phyloP scores from a whole-genome alignment of 2,888 invertebrate genomes.

The Lasioglossum morio region DNA sequence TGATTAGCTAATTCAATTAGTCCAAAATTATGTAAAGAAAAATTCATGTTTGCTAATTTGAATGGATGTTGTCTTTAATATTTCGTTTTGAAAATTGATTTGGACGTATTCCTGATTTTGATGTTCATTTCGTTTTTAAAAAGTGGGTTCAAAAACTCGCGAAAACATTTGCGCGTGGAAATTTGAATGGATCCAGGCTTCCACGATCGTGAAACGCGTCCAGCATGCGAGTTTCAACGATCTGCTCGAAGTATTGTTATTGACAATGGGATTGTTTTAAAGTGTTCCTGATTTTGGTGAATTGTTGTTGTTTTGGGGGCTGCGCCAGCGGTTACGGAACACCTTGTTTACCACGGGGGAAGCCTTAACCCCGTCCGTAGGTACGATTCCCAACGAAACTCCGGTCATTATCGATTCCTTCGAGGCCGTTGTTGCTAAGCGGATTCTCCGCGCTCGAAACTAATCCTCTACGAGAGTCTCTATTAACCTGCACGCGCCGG shows the following conservation, averaged over 20 bases:
- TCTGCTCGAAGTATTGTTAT: not conserved
- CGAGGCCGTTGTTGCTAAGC: slow-evolving; percentile 54
- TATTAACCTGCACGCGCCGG: slow-evolving; percentile 15
- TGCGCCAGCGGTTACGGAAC: not conserved
- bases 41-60: too few species aligned
- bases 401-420: slow-evolving; percentile 52
- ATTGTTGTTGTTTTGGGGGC: not conserved
- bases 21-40: too few species aligned
- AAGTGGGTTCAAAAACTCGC: too few species aligned
- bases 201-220: not conserved
- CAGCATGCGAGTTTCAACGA: not conserved
- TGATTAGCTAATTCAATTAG: too few species aligned
- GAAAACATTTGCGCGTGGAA: too few species aligned
- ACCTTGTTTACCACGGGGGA: slow-evolving; percentile 12
- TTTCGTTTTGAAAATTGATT: too few species aligned
- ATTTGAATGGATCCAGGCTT: too few species aligned
- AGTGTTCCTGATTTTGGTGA: not conserved
- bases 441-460: slow-evolving; percentile 29
- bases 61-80: too few species aligned
- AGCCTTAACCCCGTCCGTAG: not conserved
- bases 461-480: slow-evolving; percentile 36
- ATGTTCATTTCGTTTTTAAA: too few species aligned
- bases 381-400: slow-evolving; percentile 38
- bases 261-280: not conserved
- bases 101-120: too few species aligned